A percentile compares a stretch with the other conserved stretches of the same genome.
These are phyloP conservation scores for Branchellion lobata DNA, from an alignment of 2,888 invertebrate species.

Conservation along the genomic window DNA sequence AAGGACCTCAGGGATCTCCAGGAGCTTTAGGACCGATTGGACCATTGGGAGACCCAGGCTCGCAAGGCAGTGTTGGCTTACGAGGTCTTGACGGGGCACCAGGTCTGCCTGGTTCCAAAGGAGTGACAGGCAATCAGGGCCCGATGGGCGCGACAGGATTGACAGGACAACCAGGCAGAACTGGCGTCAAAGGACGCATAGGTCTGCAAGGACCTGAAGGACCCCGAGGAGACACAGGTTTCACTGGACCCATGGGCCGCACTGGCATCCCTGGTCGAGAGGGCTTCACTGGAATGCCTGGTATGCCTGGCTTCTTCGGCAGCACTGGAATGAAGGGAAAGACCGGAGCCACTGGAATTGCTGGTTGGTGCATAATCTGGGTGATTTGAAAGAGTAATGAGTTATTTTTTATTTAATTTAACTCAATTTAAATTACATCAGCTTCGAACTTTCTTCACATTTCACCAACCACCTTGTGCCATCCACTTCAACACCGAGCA, in stretches of 20 bases:
- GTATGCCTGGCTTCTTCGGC: slow-evolving; percentile 7
- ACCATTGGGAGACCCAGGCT: slow-evolving; percentile 21
- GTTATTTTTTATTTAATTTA: too few relatives aligned
- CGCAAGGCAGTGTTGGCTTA: background rate
- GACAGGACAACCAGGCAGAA: slow-evolving; percentile 51
- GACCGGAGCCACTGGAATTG: background rate
- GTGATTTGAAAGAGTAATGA: background rate
- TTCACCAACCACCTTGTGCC: too few relatives aligned
- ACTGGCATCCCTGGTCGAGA: background rate
- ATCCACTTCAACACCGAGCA: too few relatives aligned
- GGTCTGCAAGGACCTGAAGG: slow-evolving; percentile 42
- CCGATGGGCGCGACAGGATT: slow-evolving; percentile 34
- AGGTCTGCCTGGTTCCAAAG: slow-evolving; percentile 16
- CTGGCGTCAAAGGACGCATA: slow-evolving; percentile 20
- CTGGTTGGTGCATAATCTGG: slow-evolving; percentile 3
- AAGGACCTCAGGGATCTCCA: slow-evolving; percentile 46
- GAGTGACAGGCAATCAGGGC: background rate
- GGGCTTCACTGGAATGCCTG: slow-evolving; percentile 13
- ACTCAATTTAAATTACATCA: too few relatives aligned
- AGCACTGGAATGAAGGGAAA: background rate
- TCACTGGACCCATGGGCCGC: slow-evolving; percentile 1
- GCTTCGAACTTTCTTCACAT: slow-evolving; percentile 8
- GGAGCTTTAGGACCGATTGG: slow-evolving; percentile 11
- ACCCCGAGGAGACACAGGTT: slow-evolving; percentile 38
- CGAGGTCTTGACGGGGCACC: slow-evolving; percentile 13